Evolutionary conservation across 2,113 vertebrate species (phyloP).

Genomic region (Elephantulus edwardii): DNA sequence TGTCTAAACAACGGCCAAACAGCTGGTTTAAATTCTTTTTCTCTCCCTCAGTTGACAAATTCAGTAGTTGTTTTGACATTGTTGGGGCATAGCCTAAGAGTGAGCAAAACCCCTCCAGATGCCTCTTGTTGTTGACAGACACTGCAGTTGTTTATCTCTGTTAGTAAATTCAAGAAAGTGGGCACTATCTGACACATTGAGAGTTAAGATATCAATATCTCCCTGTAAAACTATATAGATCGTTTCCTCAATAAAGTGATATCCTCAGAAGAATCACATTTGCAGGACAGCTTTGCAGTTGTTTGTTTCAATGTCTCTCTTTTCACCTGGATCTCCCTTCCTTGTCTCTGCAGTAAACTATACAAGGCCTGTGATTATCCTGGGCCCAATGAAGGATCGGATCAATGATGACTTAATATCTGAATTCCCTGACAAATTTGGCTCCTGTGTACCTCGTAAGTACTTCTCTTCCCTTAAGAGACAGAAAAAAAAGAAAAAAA

Average conservation of each 20-base stretch:
- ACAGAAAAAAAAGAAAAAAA: background rate
- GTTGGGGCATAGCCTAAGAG: background rate
- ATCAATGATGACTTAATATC: conserved; percentile 98
- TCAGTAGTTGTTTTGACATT: conserved; percentile 47
- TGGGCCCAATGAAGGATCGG: conserved; percentile 98
- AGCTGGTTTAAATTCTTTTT: conserved; percentile 33
- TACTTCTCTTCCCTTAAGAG: conserved; percentile 65
- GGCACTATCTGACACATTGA: background rate
- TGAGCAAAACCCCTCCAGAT: conserved; percentile 15
- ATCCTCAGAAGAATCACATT: background rate
- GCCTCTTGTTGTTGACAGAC: background rate
- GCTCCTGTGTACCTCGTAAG: conserved; percentile 98
- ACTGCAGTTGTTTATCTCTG: background rate
- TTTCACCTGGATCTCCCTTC: conserved; percentile 45
- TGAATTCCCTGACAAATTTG: conserved; percentile 98
- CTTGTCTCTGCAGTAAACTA: conserved; percentile 90
- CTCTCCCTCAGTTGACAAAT: conserved; percentile 30
- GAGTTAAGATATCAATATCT: background rate
- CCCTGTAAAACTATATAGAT: background rate
- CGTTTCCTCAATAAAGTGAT: background rate
- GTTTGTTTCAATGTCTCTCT: background rate
- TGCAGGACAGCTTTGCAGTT: background rate
- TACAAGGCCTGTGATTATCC: conserved; percentile 95
- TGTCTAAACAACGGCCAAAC: conserved; percentile 44
- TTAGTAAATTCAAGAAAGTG: conserved; percentile 44